Evolutionary conservation across 2,797 vertebrate species (phyloP).

Genomic region (Antennarius maculatus): DNA sequence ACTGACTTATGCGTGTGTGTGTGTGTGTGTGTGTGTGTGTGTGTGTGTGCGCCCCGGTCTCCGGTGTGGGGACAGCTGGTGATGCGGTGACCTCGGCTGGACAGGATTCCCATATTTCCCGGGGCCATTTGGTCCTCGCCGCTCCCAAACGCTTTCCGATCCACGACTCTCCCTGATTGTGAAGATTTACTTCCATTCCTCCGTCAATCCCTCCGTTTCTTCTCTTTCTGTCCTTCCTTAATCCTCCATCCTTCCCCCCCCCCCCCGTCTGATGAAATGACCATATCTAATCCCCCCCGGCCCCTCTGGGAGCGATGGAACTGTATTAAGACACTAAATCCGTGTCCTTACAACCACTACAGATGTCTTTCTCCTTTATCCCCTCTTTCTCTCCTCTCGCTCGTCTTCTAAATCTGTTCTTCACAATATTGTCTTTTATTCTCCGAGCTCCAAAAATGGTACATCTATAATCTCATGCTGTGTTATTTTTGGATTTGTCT

Average conservation of each 20-base stretch:
- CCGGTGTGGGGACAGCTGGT: constrained; percentile 75
- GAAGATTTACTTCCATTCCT: constrained; percentile 66
- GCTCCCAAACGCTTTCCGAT: constrained; percentile 7
- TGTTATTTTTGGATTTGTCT: constrained; percentile 60
- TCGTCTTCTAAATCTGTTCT: constrained; percentile 64
- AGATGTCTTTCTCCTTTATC: constrained; percentile 81
- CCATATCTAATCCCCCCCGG: constrained; percentile 73
- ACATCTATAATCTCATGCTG: constrained; percentile 68
- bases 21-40: background rate
- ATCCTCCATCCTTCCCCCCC: constrained; percentile 53
- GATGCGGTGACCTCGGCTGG: constrained; percentile 55
- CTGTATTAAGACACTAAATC: constrained; percentile 80
- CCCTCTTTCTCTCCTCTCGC: constrained; percentile 53
- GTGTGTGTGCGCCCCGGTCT: constrained; percentile 41
- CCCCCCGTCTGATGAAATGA: constrained; percentile 73
- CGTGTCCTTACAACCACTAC: constrained; percentile 75
- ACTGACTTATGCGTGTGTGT: too few relatives aligned
- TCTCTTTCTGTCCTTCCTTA: constrained; percentile 65
- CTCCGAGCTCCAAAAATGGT: constrained; percentile 49
- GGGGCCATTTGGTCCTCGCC: background rate
- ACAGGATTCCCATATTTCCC: constrained; percentile 55
- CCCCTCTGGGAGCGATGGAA: constrained; percentile 72
- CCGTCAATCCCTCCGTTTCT: constrained; percentile 62
- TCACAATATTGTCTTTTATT: constrained; percentile 62
- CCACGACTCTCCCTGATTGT: constrained; percentile 39